Base-by-base conservation (phyloP, 1,140 invertebrate genomes). In the Hyphantria cunea region DNA sequence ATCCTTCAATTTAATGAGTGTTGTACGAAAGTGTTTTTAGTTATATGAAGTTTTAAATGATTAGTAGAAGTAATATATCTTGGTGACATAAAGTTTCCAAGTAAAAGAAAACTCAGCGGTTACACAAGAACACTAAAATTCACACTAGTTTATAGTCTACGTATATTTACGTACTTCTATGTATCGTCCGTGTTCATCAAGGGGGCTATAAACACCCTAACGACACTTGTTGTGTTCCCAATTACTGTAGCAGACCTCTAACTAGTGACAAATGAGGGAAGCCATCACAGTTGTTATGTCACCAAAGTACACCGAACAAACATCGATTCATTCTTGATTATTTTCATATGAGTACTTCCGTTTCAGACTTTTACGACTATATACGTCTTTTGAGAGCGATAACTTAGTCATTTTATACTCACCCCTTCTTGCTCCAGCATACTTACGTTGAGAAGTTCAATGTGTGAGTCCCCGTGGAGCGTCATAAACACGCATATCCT, bases 371-470 rank as follows among this genome's bases (percentile, higher is more conserved):
- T 90, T 88, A 90, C 80, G 87, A 88, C 70, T 76, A 74, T 81
- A 80, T 85, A 84, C 82, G 83, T 87, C 85, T 90, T 85, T 75
- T 74, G 85, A 87, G 87, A 82, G 85, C 82, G 77, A 86, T 90
- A 88, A 87, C 82, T 86, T 86, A 90, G 85, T 88, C 80, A 83
- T 86, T 89, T 89, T 89, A 89, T 89, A 84, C 80, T 84, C 81
- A 83, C 80, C 76, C 80, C 78, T 85, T 85, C 80, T 76, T 79
- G 73, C 76, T 67, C 63, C 70, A 63, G 63, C 69, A 72, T 80
- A 80, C 74, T 74, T 80, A 86, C 80, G 72, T 63, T 53, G 70
- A 66, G 74, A 86, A 84, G 76, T 86, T 85, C 74, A 75, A 70
- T 77, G 75, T 76, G 78, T 73, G 71, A 69, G 67, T 84, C 86